A percentile compares a stretch with the other conserved stretches of the same genome.
Evolutionary conservation across 1,140 invertebrate genomes (phyloP).

Genomic region (Oppia nitens): DNA sequence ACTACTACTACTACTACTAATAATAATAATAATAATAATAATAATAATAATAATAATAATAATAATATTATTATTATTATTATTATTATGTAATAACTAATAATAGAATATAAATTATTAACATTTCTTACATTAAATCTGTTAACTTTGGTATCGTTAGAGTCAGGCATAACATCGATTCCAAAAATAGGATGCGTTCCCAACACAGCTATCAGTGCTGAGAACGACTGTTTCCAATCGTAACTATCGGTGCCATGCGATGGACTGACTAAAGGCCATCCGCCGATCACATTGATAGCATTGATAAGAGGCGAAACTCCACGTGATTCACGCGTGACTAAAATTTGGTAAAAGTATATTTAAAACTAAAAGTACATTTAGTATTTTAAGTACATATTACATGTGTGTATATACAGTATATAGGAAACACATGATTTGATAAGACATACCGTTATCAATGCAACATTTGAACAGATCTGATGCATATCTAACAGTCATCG

Average conservation of each 20-base stretch:
- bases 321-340: background rate
- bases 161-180: constrained; percentile 24
- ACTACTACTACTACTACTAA: no score
- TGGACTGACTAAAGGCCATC: background rate
- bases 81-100: no score
- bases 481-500: background rate
- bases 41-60: background rate
- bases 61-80: background rate
- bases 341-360: background rate
- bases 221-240: background rate
- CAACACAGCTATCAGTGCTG: background rate
- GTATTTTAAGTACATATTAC: background rate
- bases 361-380: background rate
- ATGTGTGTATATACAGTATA: background rate
- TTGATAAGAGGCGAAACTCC: background rate
- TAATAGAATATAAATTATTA: background rate
- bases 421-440: background rate
- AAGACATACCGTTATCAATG: background rate
- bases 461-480: background rate
- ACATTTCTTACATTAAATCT: constrained; percentile 23
- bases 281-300: background rate
- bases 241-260: background rate
- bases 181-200: constrained; percentile 21
- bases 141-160: constrained; percentile 25
- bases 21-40: no score